Conservation (phyloP, 2,113 vertebrate genomes). For the Cairina moschata region DNA sequence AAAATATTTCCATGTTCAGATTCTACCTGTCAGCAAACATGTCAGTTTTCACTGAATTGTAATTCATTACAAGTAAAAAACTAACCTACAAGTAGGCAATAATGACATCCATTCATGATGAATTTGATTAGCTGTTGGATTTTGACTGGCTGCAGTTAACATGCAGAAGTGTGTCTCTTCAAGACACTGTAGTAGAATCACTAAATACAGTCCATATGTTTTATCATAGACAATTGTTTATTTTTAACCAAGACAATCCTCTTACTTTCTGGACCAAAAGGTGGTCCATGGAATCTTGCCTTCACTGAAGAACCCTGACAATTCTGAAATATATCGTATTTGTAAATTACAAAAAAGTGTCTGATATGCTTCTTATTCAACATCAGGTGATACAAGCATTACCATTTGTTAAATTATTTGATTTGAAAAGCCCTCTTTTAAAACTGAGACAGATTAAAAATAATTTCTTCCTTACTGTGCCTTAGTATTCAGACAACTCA, state of each 20-base stretch:
- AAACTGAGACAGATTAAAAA: constrained; percentile 36
- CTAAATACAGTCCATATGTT: neutral
- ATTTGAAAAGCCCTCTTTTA: constrained; percentile 21
- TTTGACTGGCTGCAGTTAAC: neutral
- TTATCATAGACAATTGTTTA: neutral
- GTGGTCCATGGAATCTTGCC: neutral
- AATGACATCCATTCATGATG: neutral
- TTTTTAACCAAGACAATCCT: neutral
- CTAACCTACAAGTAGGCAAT: neutral
- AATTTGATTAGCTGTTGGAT: neutral
- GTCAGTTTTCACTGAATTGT: neutral
- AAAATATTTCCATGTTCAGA: neutral
- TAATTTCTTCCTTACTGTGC: neutral
- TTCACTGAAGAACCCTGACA: constrained; percentile 44
- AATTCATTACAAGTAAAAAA: neutral
- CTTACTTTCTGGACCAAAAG: neutral
- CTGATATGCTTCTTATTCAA: constrained; percentile 15
- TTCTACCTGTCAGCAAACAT: neutral
- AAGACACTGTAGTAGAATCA: neutral
- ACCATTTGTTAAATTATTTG: neutral
- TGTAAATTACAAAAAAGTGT: neutral
- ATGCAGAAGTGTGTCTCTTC: neutral
- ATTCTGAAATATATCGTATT: constrained; percentile 4
- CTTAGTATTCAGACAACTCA: constrained; percentile 37
- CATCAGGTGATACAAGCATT: neutral